Evolutionary conservation across 2,888 invertebrate species (phyloP).

Genomic region (Drosophila peninsularis): DNA sequence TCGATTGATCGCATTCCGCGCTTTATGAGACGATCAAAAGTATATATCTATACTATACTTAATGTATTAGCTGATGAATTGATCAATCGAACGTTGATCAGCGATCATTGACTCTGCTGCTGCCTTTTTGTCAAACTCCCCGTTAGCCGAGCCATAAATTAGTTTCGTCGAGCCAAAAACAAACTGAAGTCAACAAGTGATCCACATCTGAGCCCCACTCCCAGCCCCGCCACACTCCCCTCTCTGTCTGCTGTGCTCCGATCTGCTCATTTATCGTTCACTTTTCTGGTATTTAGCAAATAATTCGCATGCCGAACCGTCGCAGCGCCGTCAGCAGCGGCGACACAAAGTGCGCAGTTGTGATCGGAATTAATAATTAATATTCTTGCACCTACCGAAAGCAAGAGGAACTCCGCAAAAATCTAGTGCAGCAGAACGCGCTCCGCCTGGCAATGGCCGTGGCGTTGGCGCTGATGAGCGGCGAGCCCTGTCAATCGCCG

Average conservation of each 20-base stretch:
- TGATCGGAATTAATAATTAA: conserved; percentile 84
- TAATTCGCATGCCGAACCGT: conserved; percentile 81
- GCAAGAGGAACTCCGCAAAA: background rate
- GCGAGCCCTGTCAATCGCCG: conserved; percentile 7
- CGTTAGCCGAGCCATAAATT: conserved; percentile 55
- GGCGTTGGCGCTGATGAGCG: conserved; percentile 11
- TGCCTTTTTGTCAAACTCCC: conserved; percentile 14
- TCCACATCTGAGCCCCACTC: background rate
- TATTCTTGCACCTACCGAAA: conserved; percentile 84
- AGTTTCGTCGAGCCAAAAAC: conserved; percentile 14
- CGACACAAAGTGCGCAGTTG: conserved; percentile 82
- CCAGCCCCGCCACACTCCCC: conserved; percentile 8
- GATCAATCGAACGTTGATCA: conserved; percentile 30
- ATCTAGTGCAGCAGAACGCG: conserved; percentile 31
- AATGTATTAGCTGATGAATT: conserved; percentile 21
- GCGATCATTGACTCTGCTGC: conserved; percentile 47
- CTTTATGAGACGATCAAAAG: conserved; percentile 9
- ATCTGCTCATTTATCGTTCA: conserved; percentile 52
- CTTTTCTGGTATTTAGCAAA: conserved; percentile 78
- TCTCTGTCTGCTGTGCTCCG: conserved; percentile 2
- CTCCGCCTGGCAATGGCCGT: background rate
- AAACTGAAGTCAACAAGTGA: conserved; percentile 9
- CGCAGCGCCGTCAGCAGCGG: conserved; percentile 72
- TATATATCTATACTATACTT: conserved; percentile 9
- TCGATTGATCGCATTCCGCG: conserved; percentile 20